A percentile compares a stretch with the other conserved stretches of the same genome.
Evolutionary conservation across 2,113 vertebrate species (phyloP).

Genomic region (Bettongia penicillata): DNA sequence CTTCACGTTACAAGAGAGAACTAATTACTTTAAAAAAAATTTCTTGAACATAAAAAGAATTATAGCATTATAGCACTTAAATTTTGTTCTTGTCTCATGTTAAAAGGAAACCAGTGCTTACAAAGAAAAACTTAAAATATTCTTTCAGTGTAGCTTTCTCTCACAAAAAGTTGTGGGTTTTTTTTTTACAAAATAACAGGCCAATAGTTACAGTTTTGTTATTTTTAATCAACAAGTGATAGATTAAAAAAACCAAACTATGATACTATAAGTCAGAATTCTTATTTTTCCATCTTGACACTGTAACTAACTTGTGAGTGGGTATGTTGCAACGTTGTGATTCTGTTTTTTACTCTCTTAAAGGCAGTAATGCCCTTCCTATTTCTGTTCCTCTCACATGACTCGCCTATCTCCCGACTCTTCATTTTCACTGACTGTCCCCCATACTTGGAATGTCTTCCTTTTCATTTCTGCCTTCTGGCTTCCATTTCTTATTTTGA

Average conservation of each 20-base stretch:
- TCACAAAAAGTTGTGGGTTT: neutral
- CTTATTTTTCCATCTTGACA: neutral
- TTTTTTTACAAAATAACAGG: slow-evolving; percentile 20
- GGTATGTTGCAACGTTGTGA: neutral
- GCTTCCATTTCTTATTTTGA: neutral
- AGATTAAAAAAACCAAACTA: neutral
- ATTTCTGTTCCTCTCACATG: neutral
- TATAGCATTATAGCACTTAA: neutral
- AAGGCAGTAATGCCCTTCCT: neutral
- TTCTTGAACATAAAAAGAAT: slow-evolving; percentile 34
- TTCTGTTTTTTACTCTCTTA: slow-evolving; percentile 37
- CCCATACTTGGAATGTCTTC: neutral
- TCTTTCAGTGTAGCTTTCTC: neutral
- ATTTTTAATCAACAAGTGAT: neutral
- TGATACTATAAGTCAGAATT: neutral
- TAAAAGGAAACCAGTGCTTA: slow-evolving; percentile 31
- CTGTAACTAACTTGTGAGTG: neutral
- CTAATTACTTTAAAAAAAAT: slow-evolving; percentile 4
- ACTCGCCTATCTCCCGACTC: neutral
- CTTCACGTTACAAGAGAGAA: neutral
- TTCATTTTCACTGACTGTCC: neutral
- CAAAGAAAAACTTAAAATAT: slow-evolving; percentile 11
- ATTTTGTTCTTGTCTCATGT: slow-evolving; percentile 20
- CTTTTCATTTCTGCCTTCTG: neutral
- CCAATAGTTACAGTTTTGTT: neutral